Percentiles rank a stretch among this genome's conserved stretches.
phyloP scores from a whole-genome alignment of 2,888 invertebrate species.

The Blastobasis lacticolella region DNA sequence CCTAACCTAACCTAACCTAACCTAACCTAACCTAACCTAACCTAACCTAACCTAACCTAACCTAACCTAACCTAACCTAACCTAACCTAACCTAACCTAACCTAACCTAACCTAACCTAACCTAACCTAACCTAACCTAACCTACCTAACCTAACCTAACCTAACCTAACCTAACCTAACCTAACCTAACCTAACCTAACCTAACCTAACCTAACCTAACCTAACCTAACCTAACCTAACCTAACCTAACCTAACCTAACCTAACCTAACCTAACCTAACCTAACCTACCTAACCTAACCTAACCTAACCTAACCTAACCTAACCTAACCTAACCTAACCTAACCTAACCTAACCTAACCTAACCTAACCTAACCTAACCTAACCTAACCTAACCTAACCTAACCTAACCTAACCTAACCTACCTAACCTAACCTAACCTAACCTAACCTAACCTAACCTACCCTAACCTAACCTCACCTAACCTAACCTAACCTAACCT shows the following conservation, averaged over 20 bases:
- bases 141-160: conserved; percentile 5
- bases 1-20: conserved; percentile 11
- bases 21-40: conserved; percentile 12
- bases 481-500: conserved; percentile 10
- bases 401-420: conserved; percentile 14
- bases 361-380: conserved; percentile 10
- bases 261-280: conserved; percentile 9
- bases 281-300: conserved; percentile 10
- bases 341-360: conserved; percentile 9
- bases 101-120: conserved; percentile 6
- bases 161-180: conserved; percentile 4
- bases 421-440: conserved; percentile 15
- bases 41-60: conserved; percentile 13
- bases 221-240: conserved; percentile 10
- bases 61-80: conserved; percentile 6
- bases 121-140: conserved; percentile 6
- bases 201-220: conserved; percentile 5
- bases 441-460: conserved; percentile 14
- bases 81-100: conserved; percentile 7
- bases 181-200: conserved; percentile 4
- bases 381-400: conserved; percentile 10
- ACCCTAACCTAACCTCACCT: conserved; percentile 10
- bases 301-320: conserved; percentile 10
- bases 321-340: conserved; percentile 10
- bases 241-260: conserved; percentile 11